Evolutionary conservation across 1,140 invertebrate species (phyloP), one percentile per base, ranked within the genome.

Genomic region (Spodoptera frugiperda): DNA sequence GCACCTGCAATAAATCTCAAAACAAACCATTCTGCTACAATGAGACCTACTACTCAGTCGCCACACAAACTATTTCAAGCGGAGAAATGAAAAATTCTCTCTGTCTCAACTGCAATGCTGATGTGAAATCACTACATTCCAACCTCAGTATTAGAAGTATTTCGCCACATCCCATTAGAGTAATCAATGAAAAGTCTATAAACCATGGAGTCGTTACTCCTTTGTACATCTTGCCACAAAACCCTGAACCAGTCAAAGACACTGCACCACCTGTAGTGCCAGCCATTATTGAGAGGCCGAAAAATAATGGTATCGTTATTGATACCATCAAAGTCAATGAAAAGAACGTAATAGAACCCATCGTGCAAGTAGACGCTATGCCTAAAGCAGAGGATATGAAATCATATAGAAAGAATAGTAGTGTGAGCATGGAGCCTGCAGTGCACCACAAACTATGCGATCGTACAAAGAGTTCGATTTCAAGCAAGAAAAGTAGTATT

Each of bases 1-100:
- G 97, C 83, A 96, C 95, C 53, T 98, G 97, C 91, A 95, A 95
- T 33, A 96, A 96, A 84, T 90, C 95, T 48, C 95, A 95, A 77
- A 92, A 91, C 14, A 95, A 95, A 68, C 95, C 95, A 72, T 94
- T 96, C 80, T 95, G 95, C 46, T 95, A 95, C 78, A 94, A 95
- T 48, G 93, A 95, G 21, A 94, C 91, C 77, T 94, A 95, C 82
- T 95, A 96, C 80, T 94, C 94, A 48, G 94, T 96, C 48, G 93
- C 95, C n/a, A 96, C 95, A 8, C 96, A 96, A 87, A 96, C 96
- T 4, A 81, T 92, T 5, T 80, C 95, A 15, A 90, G 85, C 51
- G 92, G 93, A 44, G 95, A 95, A 53, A 89, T 94, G 11, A 93
- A 94, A 77, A 94, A 94, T 71, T 93, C 94, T 65, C 85, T 96